Conservation (phyloP, 2,888 invertebrate species). For the Smittia aterrima region DNA sequence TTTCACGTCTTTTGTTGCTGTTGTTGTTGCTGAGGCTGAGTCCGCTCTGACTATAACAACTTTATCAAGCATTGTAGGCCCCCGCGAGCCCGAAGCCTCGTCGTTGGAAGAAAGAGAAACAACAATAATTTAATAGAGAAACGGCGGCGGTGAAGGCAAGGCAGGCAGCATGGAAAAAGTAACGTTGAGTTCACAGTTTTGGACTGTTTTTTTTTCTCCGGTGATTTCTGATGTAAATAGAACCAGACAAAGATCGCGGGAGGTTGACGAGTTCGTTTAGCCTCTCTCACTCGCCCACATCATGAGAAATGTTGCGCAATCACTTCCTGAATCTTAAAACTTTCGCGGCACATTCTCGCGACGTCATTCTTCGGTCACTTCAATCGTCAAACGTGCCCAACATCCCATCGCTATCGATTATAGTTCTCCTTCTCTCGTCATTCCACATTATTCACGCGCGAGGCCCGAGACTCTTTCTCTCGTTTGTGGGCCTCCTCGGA, state of each 20-base stretch:
- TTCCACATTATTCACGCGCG: background rate
- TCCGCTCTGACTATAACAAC: background rate
- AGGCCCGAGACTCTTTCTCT: background rate
- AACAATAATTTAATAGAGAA: background rate
- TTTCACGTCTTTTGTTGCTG: background rate
- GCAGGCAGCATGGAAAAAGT: background rate
- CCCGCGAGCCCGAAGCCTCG: background rate
- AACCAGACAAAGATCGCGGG: too few relatives aligned
- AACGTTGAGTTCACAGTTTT: background rate
- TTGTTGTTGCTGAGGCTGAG: background rate
- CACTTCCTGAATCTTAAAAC: too few relatives aligned
- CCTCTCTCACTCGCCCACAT: too few relatives aligned
- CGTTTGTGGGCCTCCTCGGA: background rate
- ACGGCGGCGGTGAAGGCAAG: background rate
- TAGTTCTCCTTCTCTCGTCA: background rate
- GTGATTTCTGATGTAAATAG: too few relatives aligned
- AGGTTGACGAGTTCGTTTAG: too few relatives aligned
- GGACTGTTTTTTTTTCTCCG: too few relatives aligned
- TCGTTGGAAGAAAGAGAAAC: background rate
- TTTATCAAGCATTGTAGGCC: background rate
- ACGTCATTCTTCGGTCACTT: background rate
- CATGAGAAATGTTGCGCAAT: too few relatives aligned
- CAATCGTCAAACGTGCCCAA: background rate
- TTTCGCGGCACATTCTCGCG: too few relatives aligned
- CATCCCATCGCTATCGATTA: constrained; percentile 1